These are phyloP conservation scores for Eupithecia vulgata DNA, from an alignment of 2,888 invertebrate species.

Conservation along the genomic window DNA sequence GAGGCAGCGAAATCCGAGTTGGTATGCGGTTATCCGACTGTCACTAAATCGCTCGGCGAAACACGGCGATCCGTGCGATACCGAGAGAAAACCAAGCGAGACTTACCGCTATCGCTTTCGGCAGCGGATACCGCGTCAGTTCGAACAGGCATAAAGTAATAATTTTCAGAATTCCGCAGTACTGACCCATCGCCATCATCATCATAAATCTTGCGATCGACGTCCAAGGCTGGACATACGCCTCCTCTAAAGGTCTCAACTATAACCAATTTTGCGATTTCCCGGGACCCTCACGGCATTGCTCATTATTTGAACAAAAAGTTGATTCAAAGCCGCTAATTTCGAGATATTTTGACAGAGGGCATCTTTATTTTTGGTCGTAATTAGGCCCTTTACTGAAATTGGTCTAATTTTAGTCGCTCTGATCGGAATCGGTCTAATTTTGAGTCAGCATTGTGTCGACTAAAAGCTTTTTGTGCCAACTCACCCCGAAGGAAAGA, in stretches of 20 bases:
- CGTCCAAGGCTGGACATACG: too few species aligned
- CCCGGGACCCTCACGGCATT: too few species aligned
- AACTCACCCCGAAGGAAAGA: conserved; percentile 59
- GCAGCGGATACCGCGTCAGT: not conserved
- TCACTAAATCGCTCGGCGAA: too few species aligned
- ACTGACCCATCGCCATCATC: too few species aligned
- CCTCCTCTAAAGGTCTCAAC: too few species aligned
- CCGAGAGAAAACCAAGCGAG: not conserved
- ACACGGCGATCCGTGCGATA: not conserved
- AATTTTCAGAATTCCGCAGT: not conserved
- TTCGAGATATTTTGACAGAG: conserved; percentile 8
- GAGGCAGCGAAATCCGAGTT: too few species aligned
- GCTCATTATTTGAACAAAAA: not conserved
- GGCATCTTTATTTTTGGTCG: conserved; percentile 36
- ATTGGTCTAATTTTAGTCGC: conserved; percentile 59
- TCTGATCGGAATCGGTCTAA: conserved; percentile 57
- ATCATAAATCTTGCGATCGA: too few species aligned
- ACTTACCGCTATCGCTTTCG: not conserved
- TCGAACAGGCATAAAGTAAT: not conserved
- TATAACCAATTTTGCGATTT: too few species aligned
- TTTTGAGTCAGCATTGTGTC: conserved; percentile 56
- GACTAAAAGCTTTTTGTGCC: conserved; percentile 63
- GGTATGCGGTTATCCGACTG: too few species aligned
- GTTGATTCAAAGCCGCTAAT: conserved; percentile 9
- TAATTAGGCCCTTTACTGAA: conserved; percentile 55